Base-by-base conservation (phyloP, 2,113 vertebrate species). In the Mastomys natalensis region DNA sequence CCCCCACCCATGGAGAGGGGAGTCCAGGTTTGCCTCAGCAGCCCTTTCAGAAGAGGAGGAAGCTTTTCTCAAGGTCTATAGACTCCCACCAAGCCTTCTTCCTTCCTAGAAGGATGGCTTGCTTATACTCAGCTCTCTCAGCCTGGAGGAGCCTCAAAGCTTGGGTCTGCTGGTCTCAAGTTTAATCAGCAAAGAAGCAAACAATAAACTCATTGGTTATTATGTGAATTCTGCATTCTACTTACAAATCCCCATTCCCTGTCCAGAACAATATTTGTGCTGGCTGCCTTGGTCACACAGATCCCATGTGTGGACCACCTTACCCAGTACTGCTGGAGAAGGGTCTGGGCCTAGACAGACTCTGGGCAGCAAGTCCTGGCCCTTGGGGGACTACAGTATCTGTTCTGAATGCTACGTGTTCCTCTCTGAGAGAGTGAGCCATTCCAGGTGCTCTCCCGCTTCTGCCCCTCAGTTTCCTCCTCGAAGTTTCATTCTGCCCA, bases 331-430 rank as follows among this genome's bases (percentile, higher is more conserved):
- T 70, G 73, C 48, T 87, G 15, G 4, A 12, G 0, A 53, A 29
- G 24, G 55, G 11, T 72, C 93, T 53, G 34, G 43, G 34, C 55
- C 89, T 43, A 5, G 37, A 62, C 53, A 78, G 89, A 58, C 85
- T 64, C 29, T 48, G 29, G 86, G 34, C 48, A 45, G 6, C 21
- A 15, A 16, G 29, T 1, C 58, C 21, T 0, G 2, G 22, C 78
- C 53, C 60, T 7, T 37, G 12, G 40, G 60, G 21, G 43, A n/a
- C 60, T 53, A 37, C 10, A 29, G 29, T 10, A 7, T 26, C 45
- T 9, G 29, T 9, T 40, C 84, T 77, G 58, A 43, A 9, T 0
- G 1, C 3, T 60, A 26, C 21, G 22, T 2, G 1, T 51, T 77
- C 89, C 24, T 84, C 70, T 31, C 68, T 16, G 53, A 53, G 51